Evolutionary conservation across 2,888 invertebrate species (phyloP).

Genomic region (Exephanes ischioxanthus): DNA sequence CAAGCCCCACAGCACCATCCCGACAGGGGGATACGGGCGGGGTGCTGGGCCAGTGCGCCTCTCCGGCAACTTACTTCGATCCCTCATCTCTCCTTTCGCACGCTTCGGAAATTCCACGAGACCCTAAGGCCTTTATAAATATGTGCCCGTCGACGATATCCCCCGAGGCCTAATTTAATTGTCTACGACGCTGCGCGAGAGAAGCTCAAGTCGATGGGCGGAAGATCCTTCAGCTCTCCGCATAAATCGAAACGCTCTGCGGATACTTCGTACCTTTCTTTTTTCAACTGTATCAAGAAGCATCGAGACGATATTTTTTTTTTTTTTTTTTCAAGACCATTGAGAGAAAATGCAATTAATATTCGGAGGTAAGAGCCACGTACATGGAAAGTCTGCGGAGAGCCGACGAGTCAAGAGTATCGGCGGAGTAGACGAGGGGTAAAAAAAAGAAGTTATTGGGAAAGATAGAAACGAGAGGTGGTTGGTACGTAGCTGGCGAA

Average conservation of each 20-base stretch:
- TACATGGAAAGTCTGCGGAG: neutral
- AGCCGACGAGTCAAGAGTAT: slow-evolving; percentile 8
- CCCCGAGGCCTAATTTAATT: slow-evolving; percentile 65
- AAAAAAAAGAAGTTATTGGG: slow-evolving; percentile 35
- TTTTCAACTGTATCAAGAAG: slow-evolving; percentile 3
- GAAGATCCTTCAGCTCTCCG: neutral
- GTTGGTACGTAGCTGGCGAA: neutral
- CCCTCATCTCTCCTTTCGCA: slow-evolving; percentile 65
- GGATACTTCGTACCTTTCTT: neutral
- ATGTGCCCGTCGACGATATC: slow-evolving; percentile 50
- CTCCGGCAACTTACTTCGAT: slow-evolving; percentile 63
- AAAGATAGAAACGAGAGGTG: slow-evolving; percentile 24
- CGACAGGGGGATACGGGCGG: slow-evolving; percentile 15
- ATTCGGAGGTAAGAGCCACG: neutral
- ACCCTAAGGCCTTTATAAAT: slow-evolving; percentile 59
- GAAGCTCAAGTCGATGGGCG: neutral
- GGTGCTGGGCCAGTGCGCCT: slow-evolving; percentile 15
- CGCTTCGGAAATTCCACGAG: slow-evolving; percentile 47
- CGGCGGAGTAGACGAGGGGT: slow-evolving; percentile 2
- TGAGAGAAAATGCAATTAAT: neutral
- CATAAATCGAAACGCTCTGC: slow-evolving; percentile 43
- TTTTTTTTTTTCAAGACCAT: neutral
- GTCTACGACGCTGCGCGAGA: slow-evolving; percentile 37
- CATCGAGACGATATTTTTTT: neutral
- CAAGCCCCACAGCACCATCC: neutral